Base-by-base conservation (phyloP, 2,888 invertebrate species). In the Trissoscelio sp. region DNA sequence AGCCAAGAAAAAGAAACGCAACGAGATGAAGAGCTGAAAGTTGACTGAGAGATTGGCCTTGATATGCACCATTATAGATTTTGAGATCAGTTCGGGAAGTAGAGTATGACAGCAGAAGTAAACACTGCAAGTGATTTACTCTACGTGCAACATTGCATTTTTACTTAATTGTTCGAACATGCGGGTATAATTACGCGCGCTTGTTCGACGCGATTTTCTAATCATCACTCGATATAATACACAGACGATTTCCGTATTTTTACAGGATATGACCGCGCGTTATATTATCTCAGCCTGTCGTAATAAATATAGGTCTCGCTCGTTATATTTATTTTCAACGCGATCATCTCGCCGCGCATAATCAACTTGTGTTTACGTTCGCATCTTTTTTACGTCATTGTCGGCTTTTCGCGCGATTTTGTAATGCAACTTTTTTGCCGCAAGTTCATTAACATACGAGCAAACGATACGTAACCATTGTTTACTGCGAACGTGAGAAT, bases 21-120 rank as follows among this genome's bases (percentile, higher is more conserved):
- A 81, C 84, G 83, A 86, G 83, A 84, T 84, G 82, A 72, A 83
- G 70, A 82, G 83, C 79, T 82, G 83, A 83, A 77, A 80, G 69
- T 74, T 64, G 81, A 78, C n/a, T 80, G 85, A 85, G 86, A 89
- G 87, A 89, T 88, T 87, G 89, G 80, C 89, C 90, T 89, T 90
- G 90, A 89, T 90, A 89, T 87, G 89, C 90, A 88, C 86, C 86
- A 89, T 87, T 85, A 85, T 87, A 85, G 83, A 88, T 88, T 90
- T 89, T 84, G 86, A 89, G 89, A 88, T 88, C 88, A 89, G 86
- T 85, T 87, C 84, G 81, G 69, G 87, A 90, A 90, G 87, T 90
- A 90, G 90, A 90, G 86, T 90, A 89, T 89, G 88, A 90, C 89
- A 82, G 39, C 66, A 64, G 51, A 31, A 70, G 66, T 46, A 67